Conservation (phyloP, 2,888 invertebrate species). For the Eupeodes luniger region DNA sequence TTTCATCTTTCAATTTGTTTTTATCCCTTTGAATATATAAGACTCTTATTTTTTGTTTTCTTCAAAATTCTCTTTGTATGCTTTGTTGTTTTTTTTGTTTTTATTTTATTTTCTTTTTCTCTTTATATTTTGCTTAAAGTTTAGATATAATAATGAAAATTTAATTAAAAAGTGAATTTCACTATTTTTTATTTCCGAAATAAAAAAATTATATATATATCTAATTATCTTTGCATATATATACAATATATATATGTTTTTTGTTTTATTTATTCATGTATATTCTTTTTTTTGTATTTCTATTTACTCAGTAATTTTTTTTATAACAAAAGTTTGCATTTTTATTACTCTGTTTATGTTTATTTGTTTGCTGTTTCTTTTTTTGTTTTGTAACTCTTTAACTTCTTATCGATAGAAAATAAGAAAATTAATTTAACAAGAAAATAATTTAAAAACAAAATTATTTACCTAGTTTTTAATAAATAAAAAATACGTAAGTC, state of each 20-base stretch:
- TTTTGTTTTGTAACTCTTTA: constrained; percentile 13
- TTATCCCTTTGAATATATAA: constrained; percentile 68
- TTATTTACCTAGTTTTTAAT: constrained; percentile 38
- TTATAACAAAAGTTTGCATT: constrained; percentile 54
- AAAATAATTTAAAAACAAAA: background rate
- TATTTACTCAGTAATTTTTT: constrained; percentile 65
- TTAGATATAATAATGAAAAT: constrained; percentile 75
- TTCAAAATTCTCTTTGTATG: constrained; percentile 64
- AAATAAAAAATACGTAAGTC: constrained; percentile 57
- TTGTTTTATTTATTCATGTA: constrained; percentile 60
- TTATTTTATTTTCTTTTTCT: constrained; percentile 21
- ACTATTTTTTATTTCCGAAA: constrained; percentile 69
- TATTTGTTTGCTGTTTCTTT: constrained; percentile 3
- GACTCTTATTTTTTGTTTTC: constrained; percentile 60
- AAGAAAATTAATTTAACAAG: constrained; percentile 23
- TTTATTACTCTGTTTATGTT: constrained; percentile 56
- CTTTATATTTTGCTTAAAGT: constrained; percentile 68
- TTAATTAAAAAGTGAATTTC: constrained; percentile 74
- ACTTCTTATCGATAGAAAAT: constrained; percentile 35
- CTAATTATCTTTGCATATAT: constrained; percentile 57
- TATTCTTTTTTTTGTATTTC: constrained; percentile 69
- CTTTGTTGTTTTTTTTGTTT: constrained; percentile 6
- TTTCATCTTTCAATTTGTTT: constrained; percentile 54
- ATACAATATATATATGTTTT: constrained; percentile 34
- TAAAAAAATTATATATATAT: constrained; percentile 64